phyloP scores from a whole-genome alignment of 2,797 vertebrate genomes.

The Carapus acus region DNA sequence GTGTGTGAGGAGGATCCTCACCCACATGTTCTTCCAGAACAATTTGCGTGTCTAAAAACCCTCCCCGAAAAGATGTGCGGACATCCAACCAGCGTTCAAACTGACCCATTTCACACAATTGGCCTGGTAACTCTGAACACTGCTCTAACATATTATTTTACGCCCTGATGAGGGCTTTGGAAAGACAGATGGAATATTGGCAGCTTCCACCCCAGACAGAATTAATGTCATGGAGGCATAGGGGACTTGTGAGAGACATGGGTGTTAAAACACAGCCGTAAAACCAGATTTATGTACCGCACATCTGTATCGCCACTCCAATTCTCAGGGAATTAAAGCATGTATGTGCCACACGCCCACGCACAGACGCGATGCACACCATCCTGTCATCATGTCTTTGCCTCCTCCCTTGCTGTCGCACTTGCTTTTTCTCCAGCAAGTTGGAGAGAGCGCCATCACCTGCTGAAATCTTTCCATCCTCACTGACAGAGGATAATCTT shows the following conservation, averaged over 20 bases:
- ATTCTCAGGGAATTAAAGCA: constrained; percentile 43
- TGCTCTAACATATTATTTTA: constrained; percentile 24
- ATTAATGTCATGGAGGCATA: constrained; percentile 36
- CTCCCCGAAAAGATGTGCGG: constrained; percentile 49
- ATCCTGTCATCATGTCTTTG: not conserved
- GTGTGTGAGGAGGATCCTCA: constrained; percentile 41
- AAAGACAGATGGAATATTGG: constrained; percentile 46
- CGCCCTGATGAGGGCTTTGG: constrained; percentile 49
- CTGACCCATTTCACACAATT: constrained; percentile 67
- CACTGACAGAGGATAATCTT: constrained; percentile 54
- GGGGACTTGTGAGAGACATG: constrained; percentile 9
- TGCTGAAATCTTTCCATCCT: constrained; percentile 40
- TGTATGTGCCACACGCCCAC: constrained; percentile 27
- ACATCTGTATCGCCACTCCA: constrained; percentile 7
- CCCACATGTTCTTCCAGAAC: constrained; percentile 53
- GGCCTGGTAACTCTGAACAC: constrained; percentile 47
- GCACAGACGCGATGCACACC: constrained; percentile 4
- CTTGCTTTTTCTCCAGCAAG: constrained; percentile 18
- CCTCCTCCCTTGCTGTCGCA: constrained; percentile 1
- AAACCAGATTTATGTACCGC: constrained; percentile 22
- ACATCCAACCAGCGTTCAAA: constrained; percentile 62
- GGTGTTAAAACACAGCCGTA: constrained; percentile 53
- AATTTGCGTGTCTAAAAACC: constrained; percentile 57
- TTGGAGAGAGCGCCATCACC: constrained; percentile 33
- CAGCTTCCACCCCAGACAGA: constrained; percentile 31